Percentiles rank a stretch among this genome's conserved stretches.
Conservation (phyloP, 2,888 invertebrate species). For the Microplitis deprimator region DNA sequence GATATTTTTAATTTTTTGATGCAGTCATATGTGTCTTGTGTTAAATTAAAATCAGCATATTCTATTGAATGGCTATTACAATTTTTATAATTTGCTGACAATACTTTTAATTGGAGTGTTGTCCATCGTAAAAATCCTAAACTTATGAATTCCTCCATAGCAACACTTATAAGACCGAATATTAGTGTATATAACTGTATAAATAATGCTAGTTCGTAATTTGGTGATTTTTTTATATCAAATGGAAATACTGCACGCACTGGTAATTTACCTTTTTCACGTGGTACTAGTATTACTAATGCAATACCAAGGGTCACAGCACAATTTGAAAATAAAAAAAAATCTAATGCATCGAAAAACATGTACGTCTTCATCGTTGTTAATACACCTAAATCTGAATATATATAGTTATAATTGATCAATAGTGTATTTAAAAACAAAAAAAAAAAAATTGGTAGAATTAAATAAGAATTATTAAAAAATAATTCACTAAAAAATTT, state of each 20-base stretch:
- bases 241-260: constrained; percentile 58
- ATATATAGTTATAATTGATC: not conserved
- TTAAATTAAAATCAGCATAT: not conserved
- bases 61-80: constrained; percentile 22
- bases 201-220: constrained; percentile 36
- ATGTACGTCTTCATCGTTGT: not conserved
- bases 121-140: constrained; percentile 1
- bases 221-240: constrained; percentile 48
- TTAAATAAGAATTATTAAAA: too few relatives aligned
- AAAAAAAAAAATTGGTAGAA: too few relatives aligned
- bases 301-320: constrained; percentile 24
- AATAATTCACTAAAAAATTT: too few relatives aligned
- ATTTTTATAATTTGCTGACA: constrained; percentile 23
- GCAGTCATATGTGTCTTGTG: not conserved
- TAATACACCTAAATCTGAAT: not conserved
- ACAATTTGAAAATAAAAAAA: not conserved
- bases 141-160: not conserved
- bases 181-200: not conserved
- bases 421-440: not conserved
- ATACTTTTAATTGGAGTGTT: constrained; percentile 34
- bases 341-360: not conserved
- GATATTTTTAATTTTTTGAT: not conserved
- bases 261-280: constrained; percentile 52
- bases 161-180: not conserved
- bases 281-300: constrained; percentile 51